Base-by-base conservation (phyloP, 2,797 vertebrate species). In the Glyptemys insculpta region DNA sequence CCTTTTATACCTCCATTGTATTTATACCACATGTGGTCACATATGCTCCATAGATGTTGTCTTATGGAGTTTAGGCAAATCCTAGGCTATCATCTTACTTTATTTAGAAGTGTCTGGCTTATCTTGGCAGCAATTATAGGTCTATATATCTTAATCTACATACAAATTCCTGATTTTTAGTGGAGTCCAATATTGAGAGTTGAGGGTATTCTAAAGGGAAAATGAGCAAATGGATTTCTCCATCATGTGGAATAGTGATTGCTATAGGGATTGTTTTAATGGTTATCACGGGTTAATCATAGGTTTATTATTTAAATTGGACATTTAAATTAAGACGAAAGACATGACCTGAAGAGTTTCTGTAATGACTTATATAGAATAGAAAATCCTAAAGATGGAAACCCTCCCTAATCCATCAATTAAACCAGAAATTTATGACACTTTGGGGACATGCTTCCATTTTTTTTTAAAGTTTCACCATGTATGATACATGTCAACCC, bases 1-100 rank as follows among this genome's bases (percentile, higher is more conserved):
- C 95, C 92, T 98, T 97, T 98, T 97, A 93, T 97, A 95, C 92
- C 98, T 96, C 83, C 93, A 91, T 98, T 98, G 98, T 97, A 98
- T 98, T 98, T 97, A 94, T 97, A 95, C 97, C 97, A 97, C 98
- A 96, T 97, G 97, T 97, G 96, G 96, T 93, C 94, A 95, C 97
- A 97, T 97, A 95, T 96, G 97, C 88, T 94, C 88, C 96, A 62
- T 95, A 92, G 97, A 97, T 96, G 95, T 96, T 95, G 95, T 97
- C 96, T 97, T 95, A 97, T 79, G 86, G 87, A 91, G 84, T 59
- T 97, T 97, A 94, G 93, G 83, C 94, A 97, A 98, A 97, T 87
- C 83, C 79, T 72, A 97, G 95, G 83, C 95, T 96, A 96, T 92
- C 94, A 96, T 95, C 92, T 97, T 94, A 86, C 86, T 98, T 97